phyloP scores from a whole-genome alignment of 1,140 invertebrate species.

The Trachymyrmex cornetzi region DNA sequence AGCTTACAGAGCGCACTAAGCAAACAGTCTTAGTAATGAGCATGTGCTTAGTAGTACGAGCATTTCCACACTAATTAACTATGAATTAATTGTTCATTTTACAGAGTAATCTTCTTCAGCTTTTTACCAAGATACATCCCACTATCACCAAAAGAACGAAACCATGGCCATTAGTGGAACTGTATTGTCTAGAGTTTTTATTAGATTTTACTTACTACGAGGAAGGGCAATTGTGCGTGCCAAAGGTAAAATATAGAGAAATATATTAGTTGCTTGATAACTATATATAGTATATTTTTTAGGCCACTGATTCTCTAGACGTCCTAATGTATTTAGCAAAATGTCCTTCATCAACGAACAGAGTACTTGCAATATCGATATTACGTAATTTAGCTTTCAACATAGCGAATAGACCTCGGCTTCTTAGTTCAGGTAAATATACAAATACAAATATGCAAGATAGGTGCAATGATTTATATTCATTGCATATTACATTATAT shows the following conservation, averaged over 20 bases:
- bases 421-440: slow-evolving; percentile 80
- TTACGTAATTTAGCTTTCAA: slow-evolving; percentile 83
- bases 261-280: slow-evolving; percentile 21
- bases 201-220: slow-evolving; percentile 84
- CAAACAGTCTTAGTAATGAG: too few species aligned
- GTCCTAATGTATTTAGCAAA: slow-evolving; percentile 80
- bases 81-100: slow-evolving; percentile 34
- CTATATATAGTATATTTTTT: slow-evolving; percentile 38
- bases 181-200: slow-evolving; percentile 84
- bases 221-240: slow-evolving; percentile 83
- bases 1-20: too few species aligned
- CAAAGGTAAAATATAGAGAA: slow-evolving; percentile 79
- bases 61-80: not conserved
- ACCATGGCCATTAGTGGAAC: slow-evolving; percentile 81
- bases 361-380: slow-evolving; percentile 81
- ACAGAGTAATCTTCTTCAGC: slow-evolving; percentile 82
- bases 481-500: not conserved
- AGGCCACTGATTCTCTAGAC: slow-evolving; percentile 82
- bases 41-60: not conserved
- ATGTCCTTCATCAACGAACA: slow-evolving; percentile 73
- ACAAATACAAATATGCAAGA: not conserved
- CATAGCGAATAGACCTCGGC: slow-evolving; percentile 78
- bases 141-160: slow-evolving; percentile 79
- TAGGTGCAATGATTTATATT: not conserved
- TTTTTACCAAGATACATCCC: slow-evolving; percentile 83